Evolutionary conservation across 2,797 vertebrate species (phyloP), one percentile per base, ranked within the genome.

Genomic region (Dendrocincla tyrannina): DNA sequence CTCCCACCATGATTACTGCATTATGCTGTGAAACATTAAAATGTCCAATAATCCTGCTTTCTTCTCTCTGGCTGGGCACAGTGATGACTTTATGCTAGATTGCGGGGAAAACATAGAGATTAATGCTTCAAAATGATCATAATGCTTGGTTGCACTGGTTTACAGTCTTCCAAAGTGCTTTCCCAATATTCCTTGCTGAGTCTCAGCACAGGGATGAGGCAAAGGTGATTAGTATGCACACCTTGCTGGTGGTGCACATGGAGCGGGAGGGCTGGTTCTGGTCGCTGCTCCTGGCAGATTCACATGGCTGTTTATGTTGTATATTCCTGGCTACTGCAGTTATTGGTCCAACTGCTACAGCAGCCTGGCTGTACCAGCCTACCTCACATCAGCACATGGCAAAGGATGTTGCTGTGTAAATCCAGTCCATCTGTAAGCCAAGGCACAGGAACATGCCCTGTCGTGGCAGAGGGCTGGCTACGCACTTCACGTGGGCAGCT

Each of bases 351-450:
- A 20, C 11, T 8, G 20, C n/a, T 64, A 2, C 8, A 44, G 55
- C 30, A 30, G 47, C 28, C 33, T 73, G 52, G 25, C 32, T 76
- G 3, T 18, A 27, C 27, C 33, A 33, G 32, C n/a, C 42, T 23
- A 3, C 20, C 28, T 78, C 24, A 6, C 7, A 0, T 28, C 24
- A 27, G 41, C n/a, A n/a, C 1, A 0, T 1, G 3, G 23, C n/a
- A 25, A 46, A 35, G 39, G 56, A 6, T 33, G 7, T 11, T 41
- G 62, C 28, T 39, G 37, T 53, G 13, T 11, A 37, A 69, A 58
- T 30, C 3, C 12, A 20, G 3, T 11, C 64, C 2, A 12, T 7
- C 12, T 50, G 11, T 18, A 24, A 56, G 28, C 5, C 17, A 32
- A 19, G 22, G 3, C 28, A 7, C 44, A 37, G 66, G 30, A 42